Percentiles rank a stretch among this genome's conserved stretches.
Evolutionary conservation across 2,888 invertebrate species (phyloP).

Genomic region (Papilio elwesi): DNA sequence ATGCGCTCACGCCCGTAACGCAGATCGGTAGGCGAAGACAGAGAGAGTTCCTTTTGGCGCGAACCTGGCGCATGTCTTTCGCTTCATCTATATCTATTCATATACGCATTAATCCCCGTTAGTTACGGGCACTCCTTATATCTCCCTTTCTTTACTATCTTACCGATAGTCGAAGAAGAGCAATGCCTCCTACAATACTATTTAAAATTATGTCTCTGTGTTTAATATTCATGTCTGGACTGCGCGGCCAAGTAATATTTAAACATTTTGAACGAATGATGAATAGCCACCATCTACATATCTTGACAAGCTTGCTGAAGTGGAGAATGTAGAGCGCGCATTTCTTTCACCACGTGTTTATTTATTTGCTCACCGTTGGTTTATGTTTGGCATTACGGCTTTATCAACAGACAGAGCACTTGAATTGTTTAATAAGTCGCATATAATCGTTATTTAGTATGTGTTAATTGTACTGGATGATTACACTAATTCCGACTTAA

Average conservation of each 20-base stretch:
- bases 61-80: no score
- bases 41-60: no score
- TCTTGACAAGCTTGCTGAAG: conserved; percentile 6
- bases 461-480: neutral
- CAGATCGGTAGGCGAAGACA: no score
- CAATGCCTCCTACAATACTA: no score
- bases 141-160: no score
- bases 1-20: no score
- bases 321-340: conserved; percentile 21
- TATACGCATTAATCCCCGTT: no score
- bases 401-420: conserved; percentile 12
- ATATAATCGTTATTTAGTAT: conserved; percentile 4
- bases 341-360: conserved; percentile 7
- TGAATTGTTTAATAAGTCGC: conserved; percentile 3
- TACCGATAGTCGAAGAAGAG: no score
- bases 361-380: neutral
- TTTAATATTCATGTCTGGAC: neutral
- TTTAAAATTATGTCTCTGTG: no score
- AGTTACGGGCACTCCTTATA: no score
- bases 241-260: neutral
- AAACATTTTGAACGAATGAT: neutral
- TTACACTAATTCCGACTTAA: neutral
- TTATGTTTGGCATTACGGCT: neutral
- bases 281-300: neutral
- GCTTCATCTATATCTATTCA: no score